Percentiles rank a stretch among this genome's conserved stretches.
Evolutionary conservation across 1,140 invertebrate genomes (phyloP).

Genomic region (Drusus annulatus): DNA sequence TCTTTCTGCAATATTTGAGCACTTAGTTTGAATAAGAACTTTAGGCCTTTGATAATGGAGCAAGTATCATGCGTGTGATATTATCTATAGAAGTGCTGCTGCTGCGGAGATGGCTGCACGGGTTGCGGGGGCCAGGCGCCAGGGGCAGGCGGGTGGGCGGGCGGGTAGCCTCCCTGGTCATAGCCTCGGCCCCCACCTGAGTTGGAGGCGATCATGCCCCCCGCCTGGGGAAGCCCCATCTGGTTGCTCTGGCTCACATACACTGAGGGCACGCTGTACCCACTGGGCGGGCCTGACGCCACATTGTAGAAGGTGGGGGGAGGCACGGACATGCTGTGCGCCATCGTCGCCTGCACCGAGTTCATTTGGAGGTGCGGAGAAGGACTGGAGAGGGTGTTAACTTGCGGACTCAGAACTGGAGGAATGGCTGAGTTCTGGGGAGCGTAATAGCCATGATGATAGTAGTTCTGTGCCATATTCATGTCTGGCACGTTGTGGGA

Average conservation of each 20-base stretch:
- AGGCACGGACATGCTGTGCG: constrained; percentile 58
- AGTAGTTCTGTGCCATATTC: constrained; percentile 67
- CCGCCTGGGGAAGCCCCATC: constrained; percentile 50
- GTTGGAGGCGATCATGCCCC: too few relatives aligned
- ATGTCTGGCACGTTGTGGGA: constrained; percentile 61
- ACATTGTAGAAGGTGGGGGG: constrained; percentile 61
- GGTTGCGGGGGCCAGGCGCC: constrained; percentile 64
- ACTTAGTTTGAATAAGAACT: too few relatives aligned
- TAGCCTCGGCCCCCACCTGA: too few relatives aligned
- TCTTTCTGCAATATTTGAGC: too few relatives aligned
- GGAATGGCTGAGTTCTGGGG: constrained; percentile 67
- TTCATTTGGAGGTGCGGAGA: constrained; percentile 67
- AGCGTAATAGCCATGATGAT: constrained; percentile 63
- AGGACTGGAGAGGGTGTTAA: constrained; percentile 69
- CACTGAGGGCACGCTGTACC: constrained; percentile 64
- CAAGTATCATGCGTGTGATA: neutral
- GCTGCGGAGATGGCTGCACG: constrained; percentile 64
- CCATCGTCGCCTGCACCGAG: constrained; percentile 62
- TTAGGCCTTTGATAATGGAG: neutral
- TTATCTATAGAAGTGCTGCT: constrained; percentile 73
- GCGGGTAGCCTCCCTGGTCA: constrained; percentile 55
- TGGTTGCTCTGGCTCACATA: constrained; percentile 63
- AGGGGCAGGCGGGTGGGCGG: constrained; percentile 60
- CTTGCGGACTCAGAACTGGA: constrained; percentile 70
- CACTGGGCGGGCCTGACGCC: constrained; percentile 63